Evolutionary conservation across 2,888 invertebrate genomes (phyloP), one percentile per base, ranked within the genome.

Genomic region (Napeogenes inachia): DNA sequence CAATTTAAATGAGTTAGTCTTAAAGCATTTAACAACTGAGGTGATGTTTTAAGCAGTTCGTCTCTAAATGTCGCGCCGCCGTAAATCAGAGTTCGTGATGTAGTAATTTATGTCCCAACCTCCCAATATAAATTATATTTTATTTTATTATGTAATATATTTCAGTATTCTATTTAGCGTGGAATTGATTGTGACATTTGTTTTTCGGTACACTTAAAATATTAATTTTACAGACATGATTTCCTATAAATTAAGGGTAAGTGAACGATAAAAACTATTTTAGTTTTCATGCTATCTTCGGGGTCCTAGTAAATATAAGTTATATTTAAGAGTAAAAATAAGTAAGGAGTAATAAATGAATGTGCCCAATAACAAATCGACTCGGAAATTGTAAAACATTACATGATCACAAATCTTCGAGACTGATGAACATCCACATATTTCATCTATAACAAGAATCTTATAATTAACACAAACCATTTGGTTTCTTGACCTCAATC

Each of bases 31-130:
- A 47, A 13, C n/a, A 6, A 21, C 47, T 13, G 21, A 21, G 21
- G 47, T n/a, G 47, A 6, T 13, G 50, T 50, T 50, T 50, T 50
- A 8, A 50, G 30, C 50, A 50, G 50, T 50, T 30, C 30, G 30
- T 59, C 62, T 60, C 60, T 66, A 62, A 69, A 68, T 68, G 68
- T 65, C 66, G 61, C 61, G 54, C 12, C 13, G 56, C n/a, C 57
- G 60, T 70, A 69, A 70, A 70, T 70, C 70, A 64, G 58, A 50
- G 57, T 59, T 61, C 46, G 63, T 61, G 66, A 67, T 64, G 64
- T 58, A 59, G 56, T 55, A 62, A 69, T 65, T 68, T 66, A 65
- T 67, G 67, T 54, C 30, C 58, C 60, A 57, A 64, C 56, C 66
- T 54, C 57, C 59, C 58, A 61, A 59, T 67, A 66, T 70, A 66